Conservation (phyloP, 2,888 invertebrate species). For the Lordiphosa fenestrarum region DNA sequence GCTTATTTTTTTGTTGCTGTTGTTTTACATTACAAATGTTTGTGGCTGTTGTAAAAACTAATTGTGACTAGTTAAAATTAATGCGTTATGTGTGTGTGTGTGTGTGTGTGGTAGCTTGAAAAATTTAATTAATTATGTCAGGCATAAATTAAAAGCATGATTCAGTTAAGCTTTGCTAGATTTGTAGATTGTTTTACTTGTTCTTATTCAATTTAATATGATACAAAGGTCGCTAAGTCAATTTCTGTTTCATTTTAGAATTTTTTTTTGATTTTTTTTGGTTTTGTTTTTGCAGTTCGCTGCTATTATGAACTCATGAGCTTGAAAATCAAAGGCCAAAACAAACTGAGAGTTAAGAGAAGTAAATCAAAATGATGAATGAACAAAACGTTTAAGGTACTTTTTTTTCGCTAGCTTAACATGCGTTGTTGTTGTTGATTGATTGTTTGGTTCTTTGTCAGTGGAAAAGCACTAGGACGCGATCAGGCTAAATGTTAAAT, state of each 20-base stretch:
- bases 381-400: slow-evolving; percentile 24
- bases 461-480: neutral
- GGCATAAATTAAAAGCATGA: slow-evolving; percentile 65
- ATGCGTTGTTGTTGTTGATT: slow-evolving; percentile 39
- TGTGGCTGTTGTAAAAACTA: slow-evolving; percentile 47
- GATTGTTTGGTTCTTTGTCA: neutral
- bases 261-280: slow-evolving; percentile 3
- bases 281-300: slow-evolving; percentile 26
- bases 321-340: slow-evolving; percentile 28
- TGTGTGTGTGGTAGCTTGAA: slow-evolving; percentile 36
- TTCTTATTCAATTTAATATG: slow-evolving; percentile 27
- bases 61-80: slow-evolving; percentile 50
- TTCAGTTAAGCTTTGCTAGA: slow-evolving; percentile 55
- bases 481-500: slow-evolving; percentile 28
- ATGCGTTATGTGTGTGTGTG: slow-evolving; percentile 30
- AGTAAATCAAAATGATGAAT: slow-evolving; percentile 31
- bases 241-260: slow-evolving; percentile 25
- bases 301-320: slow-evolving; percentile 51
- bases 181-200: slow-evolving; percentile 13
- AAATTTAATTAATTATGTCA: slow-evolving; percentile 47
- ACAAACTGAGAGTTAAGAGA: slow-evolving; percentile 29
- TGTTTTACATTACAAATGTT: slow-evolving; percentile 58
- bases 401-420: slow-evolving; percentile 47
- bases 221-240: slow-evolving; percentile 45
- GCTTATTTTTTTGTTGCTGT: slow-evolving; percentile 35